phyloP scores from a whole-genome alignment of 2,888 invertebrate species.

The Drosophila longiperda region DNA sequence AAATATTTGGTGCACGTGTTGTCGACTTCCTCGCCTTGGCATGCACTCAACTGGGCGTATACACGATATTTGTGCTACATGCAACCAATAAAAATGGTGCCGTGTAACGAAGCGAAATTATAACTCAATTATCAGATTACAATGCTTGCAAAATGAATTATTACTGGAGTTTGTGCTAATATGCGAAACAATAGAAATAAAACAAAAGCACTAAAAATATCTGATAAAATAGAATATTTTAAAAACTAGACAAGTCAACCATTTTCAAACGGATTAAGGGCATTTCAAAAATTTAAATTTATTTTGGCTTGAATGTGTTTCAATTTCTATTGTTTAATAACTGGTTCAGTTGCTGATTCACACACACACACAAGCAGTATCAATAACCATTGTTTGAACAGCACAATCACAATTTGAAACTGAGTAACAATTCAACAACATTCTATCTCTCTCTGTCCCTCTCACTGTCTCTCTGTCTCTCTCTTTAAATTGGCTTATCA shows the following conservation, averaged over 20 bases:
- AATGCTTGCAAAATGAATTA: background rate
- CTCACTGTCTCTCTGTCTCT: no score
- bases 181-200: background rate
- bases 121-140: conserved; percentile 4
- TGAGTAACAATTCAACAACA: background rate
- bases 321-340: background rate
- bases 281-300: background rate
- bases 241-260: background rate
- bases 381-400: background rate
- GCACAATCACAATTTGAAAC: background rate
- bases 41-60: conserved; percentile 56
- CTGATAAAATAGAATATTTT: background rate
- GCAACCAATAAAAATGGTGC: conserved; percentile 6
- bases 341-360: background rate
- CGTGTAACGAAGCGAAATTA: background rate
- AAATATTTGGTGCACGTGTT: conserved; percentile 35
- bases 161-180: background rate
- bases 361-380: background rate
- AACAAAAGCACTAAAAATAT: background rate
- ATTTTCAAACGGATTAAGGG: no score
- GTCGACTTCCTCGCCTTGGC: conserved; percentile 1
- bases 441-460: background rate
- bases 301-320: background rate
- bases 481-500: conserved; percentile 4
- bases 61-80: conserved; percentile 31